phyloP scores from a whole-genome alignment of 2,888 invertebrate genomes.

The Calephelis perditalis region DNA sequence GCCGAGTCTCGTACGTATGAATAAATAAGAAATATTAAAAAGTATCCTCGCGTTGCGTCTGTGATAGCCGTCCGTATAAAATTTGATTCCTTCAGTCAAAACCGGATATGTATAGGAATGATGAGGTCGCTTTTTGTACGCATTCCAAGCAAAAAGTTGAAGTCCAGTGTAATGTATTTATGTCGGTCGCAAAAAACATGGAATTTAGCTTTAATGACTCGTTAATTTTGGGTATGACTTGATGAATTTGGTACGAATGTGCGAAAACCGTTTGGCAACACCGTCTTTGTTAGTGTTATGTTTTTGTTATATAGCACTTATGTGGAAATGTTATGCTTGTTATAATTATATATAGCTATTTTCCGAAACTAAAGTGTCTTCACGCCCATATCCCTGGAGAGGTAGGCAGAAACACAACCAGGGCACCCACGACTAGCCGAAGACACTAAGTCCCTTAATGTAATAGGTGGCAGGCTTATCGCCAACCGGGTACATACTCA shows the following conservation, averaged over 20 bases:
- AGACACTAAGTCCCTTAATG: too few relatives aligned
- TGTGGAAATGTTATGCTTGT: neutral
- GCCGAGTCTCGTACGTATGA: too few relatives aligned
- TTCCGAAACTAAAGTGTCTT: too few relatives aligned
- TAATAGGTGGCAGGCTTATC: too few relatives aligned
- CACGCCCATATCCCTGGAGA: too few relatives aligned
- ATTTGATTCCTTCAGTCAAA: conserved; percentile 46
- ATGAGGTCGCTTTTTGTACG: conserved; percentile 61
- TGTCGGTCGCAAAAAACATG: conserved; percentile 58
- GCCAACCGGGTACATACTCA: too few relatives aligned
- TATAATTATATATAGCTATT: neutral
- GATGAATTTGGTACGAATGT: conserved; percentile 55
- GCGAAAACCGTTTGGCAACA: conserved; percentile 43
- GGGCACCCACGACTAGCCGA: too few relatives aligned
- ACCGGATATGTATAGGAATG: conserved; percentile 57
- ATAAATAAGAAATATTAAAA: neutral
- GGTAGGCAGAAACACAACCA: too few relatives aligned
- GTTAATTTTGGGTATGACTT: conserved; percentile 59
- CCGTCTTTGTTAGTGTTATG: conserved; percentile 14
- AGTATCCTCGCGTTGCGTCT: neutral
- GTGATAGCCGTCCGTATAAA: conserved; percentile 33
- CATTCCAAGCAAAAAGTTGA: conserved; percentile 69
- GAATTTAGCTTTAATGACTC: conserved; percentile 68
- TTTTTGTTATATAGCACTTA: neutral
- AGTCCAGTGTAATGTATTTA: conserved; percentile 57